Conservation (phyloP, 2,113 vertebrate genomes). For the Copsychus sechellarum region DNA sequence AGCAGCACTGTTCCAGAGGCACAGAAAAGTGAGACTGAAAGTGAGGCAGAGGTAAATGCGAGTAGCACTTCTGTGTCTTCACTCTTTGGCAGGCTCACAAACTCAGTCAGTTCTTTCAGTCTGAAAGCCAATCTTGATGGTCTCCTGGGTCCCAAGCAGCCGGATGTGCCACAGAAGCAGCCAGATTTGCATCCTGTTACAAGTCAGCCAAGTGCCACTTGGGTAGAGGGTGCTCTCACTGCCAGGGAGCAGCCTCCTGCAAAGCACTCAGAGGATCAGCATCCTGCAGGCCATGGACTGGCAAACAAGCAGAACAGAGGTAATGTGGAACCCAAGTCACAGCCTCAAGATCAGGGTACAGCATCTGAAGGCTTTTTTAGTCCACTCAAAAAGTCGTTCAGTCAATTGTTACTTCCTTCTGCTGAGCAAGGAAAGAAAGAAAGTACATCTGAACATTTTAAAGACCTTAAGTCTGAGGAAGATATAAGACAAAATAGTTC, state of each 20-base stretch:
- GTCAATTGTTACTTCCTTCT: conserved; percentile 80
- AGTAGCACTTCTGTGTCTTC: conserved; percentile 42
- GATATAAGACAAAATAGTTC: conserved; percentile 51
- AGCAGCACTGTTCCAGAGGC: neutral
- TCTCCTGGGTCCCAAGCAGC: conserved; percentile 42
- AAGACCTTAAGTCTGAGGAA: conserved; percentile 73
- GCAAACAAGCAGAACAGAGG: neutral
- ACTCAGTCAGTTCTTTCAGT: conserved; percentile 49
- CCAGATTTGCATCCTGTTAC: neutral
- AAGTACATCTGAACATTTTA: conserved; percentile 35
- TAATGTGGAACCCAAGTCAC: neutral
- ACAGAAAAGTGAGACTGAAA: neutral
- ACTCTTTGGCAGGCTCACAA: conserved; percentile 40
- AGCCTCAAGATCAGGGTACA: neutral
- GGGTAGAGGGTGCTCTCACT: rapidly evolving
- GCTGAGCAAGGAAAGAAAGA: conserved; percentile 50
- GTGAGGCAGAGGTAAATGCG: neutral
- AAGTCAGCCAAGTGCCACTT: neutral
- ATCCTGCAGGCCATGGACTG: neutral
- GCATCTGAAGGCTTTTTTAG: conserved; percentile 76
- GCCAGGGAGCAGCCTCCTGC: neutral
- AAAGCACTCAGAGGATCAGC: neutral
- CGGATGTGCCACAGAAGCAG: conserved; percentile 15
- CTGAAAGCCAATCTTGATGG: conserved; percentile 45
- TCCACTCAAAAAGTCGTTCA: conserved; percentile 87